Base-by-base conservation (phyloP, 2,888 invertebrate genomes). In the Eretmocerus hayati region DNA sequence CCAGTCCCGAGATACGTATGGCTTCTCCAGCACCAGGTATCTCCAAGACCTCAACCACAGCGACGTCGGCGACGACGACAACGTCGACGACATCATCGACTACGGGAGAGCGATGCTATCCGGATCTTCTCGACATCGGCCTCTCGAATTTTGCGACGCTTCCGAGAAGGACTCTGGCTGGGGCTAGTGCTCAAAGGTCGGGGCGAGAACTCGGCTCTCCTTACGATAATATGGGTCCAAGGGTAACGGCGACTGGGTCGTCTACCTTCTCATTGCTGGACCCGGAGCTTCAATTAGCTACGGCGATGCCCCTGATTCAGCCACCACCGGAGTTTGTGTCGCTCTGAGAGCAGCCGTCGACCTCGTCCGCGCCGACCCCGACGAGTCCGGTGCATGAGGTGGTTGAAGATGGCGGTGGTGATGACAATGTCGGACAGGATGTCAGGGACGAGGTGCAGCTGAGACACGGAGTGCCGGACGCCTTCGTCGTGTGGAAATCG, bases 221-320 rank as follows among this genome's bases (percentile, higher is more conserved):
- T 54, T 90, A 91, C 70, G 91, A 92, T 74, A 90, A 90, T 73
- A 88, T 90, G 85, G 90, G 90, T 6, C 87, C 90, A 44, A 79
- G 90, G 56, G 87, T 90, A 43, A 91, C 90, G 9, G 90, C 90
- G 30, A 87, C 88, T 54, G 91, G 91, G 40, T 89, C 88, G 67
- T 90, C 90, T 8, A 88, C 87, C 21, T 81, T 90, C 67, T 90
- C 90, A 22, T 76, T 91, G 57, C 87, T 87, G 54, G 87, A 82
- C 62, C 56, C 67, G 67, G 44, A 55, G 66, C 80, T 81, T 18
- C 33, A 19, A 19, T 15, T 16, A 16, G 35, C 22, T n/a, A 36
- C 39, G 3, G 32, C 37, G 23, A 48, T 31, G n/a, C 51, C 48
- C 80, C 77, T 77, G 64, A 74, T 76, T 56, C 75, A 77, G 58